A percentile compares a stretch with the other conserved stretches of the same genome.
phyloP scores from a whole-genome alignment of 2,113 vertebrate genomes.

The Trichechus manatus region DNA sequence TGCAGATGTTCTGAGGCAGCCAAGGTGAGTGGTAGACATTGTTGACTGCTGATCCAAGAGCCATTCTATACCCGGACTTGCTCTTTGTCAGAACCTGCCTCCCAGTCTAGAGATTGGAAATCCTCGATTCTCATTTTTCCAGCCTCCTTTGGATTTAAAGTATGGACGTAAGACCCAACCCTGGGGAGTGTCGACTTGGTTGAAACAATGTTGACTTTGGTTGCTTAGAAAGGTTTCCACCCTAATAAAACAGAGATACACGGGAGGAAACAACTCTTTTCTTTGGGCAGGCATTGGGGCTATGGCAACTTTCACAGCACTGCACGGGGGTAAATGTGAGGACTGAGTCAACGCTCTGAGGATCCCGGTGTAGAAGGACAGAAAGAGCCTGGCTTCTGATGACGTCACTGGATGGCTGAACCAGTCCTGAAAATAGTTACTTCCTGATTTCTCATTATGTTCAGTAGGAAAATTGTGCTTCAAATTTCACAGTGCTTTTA shows the following conservation, averaged over 20 bases:
- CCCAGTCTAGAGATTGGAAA: background rate
- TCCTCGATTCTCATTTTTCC: background rate
- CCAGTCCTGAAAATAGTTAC: background rate
- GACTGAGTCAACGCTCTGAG: background rate
- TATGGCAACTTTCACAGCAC: background rate
- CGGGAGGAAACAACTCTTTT: background rate
- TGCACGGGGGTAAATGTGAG: background rate
- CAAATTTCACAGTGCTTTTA: background rate
- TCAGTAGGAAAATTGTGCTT: slow-evolving; percentile 11
- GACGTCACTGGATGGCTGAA: background rate
- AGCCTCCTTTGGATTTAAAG: background rate
- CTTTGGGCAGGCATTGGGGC: background rate
- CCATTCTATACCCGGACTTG: background rate
- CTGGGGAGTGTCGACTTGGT: background rate
- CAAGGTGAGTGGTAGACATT: background rate
- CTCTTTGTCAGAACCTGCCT: background rate
- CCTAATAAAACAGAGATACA: background rate
- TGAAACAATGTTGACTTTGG: background rate
- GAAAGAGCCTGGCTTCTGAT: background rate
- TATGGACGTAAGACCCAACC: background rate
- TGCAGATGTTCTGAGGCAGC: background rate
- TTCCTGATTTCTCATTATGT: background rate
- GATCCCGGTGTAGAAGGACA: background rate
- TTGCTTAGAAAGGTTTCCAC: background rate
- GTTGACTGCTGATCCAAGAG: background rate